Evolutionary conservation across 2,113 vertebrate species (phyloP).

Genomic region (Chaetura pelagica): DNA sequence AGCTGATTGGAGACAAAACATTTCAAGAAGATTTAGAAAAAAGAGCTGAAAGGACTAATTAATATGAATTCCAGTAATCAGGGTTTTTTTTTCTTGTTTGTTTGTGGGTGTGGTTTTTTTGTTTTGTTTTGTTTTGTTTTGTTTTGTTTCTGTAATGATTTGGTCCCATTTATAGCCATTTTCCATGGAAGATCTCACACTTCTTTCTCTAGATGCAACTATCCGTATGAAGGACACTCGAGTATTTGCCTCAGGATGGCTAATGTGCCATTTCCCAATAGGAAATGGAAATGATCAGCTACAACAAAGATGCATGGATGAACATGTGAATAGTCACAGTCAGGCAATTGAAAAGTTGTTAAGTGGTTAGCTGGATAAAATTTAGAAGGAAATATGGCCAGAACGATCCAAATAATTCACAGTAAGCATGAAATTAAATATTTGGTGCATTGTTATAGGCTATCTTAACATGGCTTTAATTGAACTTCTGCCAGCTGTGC

Average conservation of each 20-base stretch:
- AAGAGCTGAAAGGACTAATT: not conserved
- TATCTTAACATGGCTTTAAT: not conserved
- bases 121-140: too few species aligned
- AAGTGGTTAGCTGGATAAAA: not conserved
- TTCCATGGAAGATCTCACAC: not conserved
- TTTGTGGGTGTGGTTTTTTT: too few species aligned
- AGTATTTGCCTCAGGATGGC: not conserved
- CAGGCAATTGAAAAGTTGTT: not conserved
- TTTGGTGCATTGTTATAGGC: not conserved
- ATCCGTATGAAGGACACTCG: not conserved
- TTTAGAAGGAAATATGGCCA: not conserved
- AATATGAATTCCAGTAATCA: not conserved
- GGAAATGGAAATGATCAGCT: not conserved
- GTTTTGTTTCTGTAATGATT: not conserved
- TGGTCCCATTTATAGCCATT: not conserved
- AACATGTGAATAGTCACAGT: not conserved
- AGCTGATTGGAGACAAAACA: not conserved
- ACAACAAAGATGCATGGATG: not conserved
- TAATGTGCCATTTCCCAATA: not conserved
- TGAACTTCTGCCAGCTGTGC: not conserved
- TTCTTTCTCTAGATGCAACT: not conserved
- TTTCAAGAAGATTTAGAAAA: not conserved
- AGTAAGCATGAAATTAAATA: not conserved
- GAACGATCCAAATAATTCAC: not conserved
- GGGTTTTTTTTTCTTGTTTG: not conserved